Evolutionary conservation across 2,888 invertebrate genomes (phyloP), one percentile per base, ranked within the genome.

Genomic region (Lithophane semibrunnea): DNA sequence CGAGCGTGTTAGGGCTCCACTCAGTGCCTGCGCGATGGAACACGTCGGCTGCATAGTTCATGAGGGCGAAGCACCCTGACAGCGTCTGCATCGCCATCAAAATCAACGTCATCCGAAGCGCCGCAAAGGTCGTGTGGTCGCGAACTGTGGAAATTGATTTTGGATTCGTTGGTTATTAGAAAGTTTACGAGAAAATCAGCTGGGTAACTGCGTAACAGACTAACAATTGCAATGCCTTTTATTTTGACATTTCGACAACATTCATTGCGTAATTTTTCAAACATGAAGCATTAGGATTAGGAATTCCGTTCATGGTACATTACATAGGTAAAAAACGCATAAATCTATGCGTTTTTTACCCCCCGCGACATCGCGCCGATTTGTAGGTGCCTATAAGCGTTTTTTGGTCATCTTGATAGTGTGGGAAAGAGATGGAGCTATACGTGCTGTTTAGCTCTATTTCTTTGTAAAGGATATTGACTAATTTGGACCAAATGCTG

Each of bases 1-100:
- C 93, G 52, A 95, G 86, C 10, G 90, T 91, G 90, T 95, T 93
- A 44, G 95, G 93, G 83, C 97, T 97, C 97, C 97, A 97, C 91
- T 94, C 92, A 85, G 96, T 95, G 93, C 97, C 97, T 83, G 97
- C 93, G 21, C 94, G 88, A 8, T 82, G 58, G 92, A 97, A 97
- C 84, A 96, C 93, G 74, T 94, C 93, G 0, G 94, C 92, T 3
- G 95, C 95, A 87, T 94, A 95, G 90, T 94, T 94, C 93, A 95
- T 94, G 70, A 95, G 93, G 77, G 95, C 95, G 91, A 95, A 96
- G 90, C 94, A 93, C 79, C 95, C 95, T 0, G 94, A 94, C 12
- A 95, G 90, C 0, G 95, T 94, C 86, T 95, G 95, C 90, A 95
- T 93, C 3, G 91, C 93, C 93, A 94, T 94, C 69, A 96, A 88